phyloP scores from a whole-genome alignment of 2,888 invertebrate species.

The Monochamus alternatus region DNA sequence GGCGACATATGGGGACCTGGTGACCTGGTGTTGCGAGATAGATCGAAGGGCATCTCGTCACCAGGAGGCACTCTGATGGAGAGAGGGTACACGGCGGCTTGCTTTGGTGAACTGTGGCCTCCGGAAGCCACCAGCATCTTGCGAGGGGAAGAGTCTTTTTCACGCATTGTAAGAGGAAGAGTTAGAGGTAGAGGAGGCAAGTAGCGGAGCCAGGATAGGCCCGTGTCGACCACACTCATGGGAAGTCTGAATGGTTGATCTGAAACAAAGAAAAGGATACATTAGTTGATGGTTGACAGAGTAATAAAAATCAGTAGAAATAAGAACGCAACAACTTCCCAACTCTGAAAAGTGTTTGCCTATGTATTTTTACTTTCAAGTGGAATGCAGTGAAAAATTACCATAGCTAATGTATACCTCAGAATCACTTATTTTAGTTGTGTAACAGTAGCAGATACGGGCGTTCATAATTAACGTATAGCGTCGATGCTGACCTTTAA shows the following conservation, averaged over 20 bases:
- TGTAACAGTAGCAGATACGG: neutral
- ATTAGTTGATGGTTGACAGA: neutral
- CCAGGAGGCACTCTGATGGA: slow-evolving; percentile 75
- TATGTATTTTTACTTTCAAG: too few relatives aligned
- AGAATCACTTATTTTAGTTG: neutral
- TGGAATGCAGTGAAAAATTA: neutral
- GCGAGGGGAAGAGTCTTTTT: slow-evolving; percentile 93
- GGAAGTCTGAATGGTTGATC: slow-evolving; percentile 66
- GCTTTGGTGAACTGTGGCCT: slow-evolving; percentile 81
- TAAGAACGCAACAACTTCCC: too few relatives aligned
- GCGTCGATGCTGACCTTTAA: slow-evolving; percentile 17
- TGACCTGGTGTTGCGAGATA: slow-evolving; percentile 73
- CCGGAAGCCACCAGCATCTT: slow-evolving; percentile 81
- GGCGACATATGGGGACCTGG: slow-evolving; percentile 75
- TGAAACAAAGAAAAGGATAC: slow-evolving; percentile 45
- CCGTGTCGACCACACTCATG: slow-evolving; percentile 84
- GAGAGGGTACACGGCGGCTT: slow-evolving; percentile 82
- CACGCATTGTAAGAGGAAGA: slow-evolving; percentile 82
- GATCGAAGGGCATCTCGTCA: slow-evolving; percentile 78
- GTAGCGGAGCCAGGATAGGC: slow-evolving; percentile 73
- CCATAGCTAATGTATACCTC: neutral
- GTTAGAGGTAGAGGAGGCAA: slow-evolving; percentile 72
- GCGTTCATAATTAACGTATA: slow-evolving; percentile 20
- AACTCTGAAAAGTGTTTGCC: too few relatives aligned
- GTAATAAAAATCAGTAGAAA: neutral